Percentiles rank a stretch among this genome's conserved stretches.
Conservation (phyloP, 2,888 invertebrate genomes). For the Drosophila vallismaia region DNA sequence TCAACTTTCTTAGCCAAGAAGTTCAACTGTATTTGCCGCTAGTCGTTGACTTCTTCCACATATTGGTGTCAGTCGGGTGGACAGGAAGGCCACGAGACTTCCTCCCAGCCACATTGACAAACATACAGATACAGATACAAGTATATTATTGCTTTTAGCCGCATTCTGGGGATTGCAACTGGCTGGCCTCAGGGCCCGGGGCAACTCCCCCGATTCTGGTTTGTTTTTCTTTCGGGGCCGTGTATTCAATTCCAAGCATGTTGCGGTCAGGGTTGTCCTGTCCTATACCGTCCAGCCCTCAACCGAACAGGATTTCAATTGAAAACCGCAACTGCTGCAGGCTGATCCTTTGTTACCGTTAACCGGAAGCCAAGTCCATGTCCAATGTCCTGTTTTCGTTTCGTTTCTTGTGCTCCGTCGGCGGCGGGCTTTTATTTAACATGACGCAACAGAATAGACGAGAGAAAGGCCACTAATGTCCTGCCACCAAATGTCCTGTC, state of each 20-base stretch:
- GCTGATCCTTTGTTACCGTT: constrained; percentile 53
- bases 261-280: constrained; percentile 49
- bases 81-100: constrained; percentile 58
- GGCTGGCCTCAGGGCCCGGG: constrained; percentile 12
- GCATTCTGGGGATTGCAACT: constrained; percentile 21
- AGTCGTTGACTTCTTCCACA: constrained; percentile 35
- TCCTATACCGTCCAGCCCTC: constrained; percentile 16
- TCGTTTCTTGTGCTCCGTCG: constrained; percentile 19
- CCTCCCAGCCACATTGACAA: constrained; percentile 30
- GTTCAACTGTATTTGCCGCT: constrained; percentile 15
- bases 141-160: constrained; percentile 7
- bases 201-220: constrained; percentile 37
- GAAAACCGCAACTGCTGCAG: constrained; percentile 70
- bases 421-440: constrained; percentile 72
- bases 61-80: constrained; percentile 35
- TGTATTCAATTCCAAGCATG: constrained; percentile 67
- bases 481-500: constrained; percentile 52
- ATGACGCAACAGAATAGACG: constrained; percentile 72
- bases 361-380: constrained; percentile 71
- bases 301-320: constrained; percentile 60
- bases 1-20: not conserved
- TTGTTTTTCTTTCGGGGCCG: constrained; percentile 18
- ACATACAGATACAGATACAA: constrained; percentile 12
- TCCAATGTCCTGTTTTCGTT: constrained; percentile 42
- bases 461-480: constrained; percentile 63